These are phyloP conservation scores for Drosophila nigromelanica DNA, from an alignment of 1,140 invertebrate species.

Conservation along the genomic window DNA sequence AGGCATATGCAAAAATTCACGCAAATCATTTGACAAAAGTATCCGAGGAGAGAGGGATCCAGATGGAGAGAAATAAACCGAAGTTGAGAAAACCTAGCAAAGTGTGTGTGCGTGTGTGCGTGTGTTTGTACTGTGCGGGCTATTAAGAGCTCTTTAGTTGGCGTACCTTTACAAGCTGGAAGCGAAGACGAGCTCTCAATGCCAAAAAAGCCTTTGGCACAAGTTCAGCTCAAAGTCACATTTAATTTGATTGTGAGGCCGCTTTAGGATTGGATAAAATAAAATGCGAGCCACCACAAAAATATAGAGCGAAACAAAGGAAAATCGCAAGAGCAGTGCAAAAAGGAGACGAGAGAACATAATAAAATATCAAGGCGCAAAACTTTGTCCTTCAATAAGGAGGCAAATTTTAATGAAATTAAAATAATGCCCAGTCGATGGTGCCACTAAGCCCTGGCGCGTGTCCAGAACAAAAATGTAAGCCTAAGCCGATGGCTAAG, in stretches of 20 bases:
- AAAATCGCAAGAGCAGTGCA: not conserved
- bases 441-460: conserved; percentile 3
- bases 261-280: not conserved
- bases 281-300: conserved; percentile 2
- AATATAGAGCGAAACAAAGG: not conserved
- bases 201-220: conserved; percentile 24
- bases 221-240: conserved; percentile 45
- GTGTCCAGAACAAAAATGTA: conserved; percentile 19
- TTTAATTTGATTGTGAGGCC: conserved; percentile 65
- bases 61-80: conserved; percentile 1
- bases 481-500: conserved; percentile 4
- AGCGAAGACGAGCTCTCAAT: conserved; percentile 2
- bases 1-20: conserved; percentile 46
- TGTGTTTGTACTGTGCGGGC: conserved; percentile 9
- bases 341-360: not conserved
- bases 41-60: not conserved
- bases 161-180: conserved; percentile 2
- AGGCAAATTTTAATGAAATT: conserved; percentile 53
- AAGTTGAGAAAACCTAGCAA: conserved; percentile 21
- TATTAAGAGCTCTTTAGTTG: conserved; percentile 15
- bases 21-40: conserved; percentile 43
- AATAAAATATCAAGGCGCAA: not conserved
- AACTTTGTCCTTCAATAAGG: conserved; percentile 38
- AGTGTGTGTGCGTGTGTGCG: conserved; percentile 2
- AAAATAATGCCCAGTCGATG: conserved; percentile 50